Conservation (phyloP, 2,888 invertebrate species). For the Volucella zonaria region DNA sequence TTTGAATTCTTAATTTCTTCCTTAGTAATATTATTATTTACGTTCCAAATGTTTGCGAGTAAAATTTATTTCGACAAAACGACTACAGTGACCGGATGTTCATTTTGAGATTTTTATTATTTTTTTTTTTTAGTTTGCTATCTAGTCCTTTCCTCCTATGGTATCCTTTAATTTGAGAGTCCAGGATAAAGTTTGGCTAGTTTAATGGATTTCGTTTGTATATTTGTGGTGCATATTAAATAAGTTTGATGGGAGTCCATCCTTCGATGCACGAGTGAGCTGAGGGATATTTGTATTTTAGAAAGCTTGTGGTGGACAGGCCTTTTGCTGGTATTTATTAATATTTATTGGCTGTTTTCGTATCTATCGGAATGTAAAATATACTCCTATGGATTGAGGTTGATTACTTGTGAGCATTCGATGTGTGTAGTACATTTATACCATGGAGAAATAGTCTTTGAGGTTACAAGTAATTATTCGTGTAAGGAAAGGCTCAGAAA, state of each 20-base stretch:
- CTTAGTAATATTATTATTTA: slow-evolving; percentile 72
- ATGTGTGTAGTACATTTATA: too few relatives aligned
- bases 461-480: too few relatives aligned
- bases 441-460: too few relatives aligned
- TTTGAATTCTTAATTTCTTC: slow-evolving; percentile 71
- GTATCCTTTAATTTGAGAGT: slow-evolving; percentile 30
- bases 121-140: background rate
- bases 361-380: background rate
- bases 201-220: slow-evolving; percentile 65
- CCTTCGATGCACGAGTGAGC: slow-evolving; percentile 2
- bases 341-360: background rate
- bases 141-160: slow-evolving; percentile 10
- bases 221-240: slow-evolving; percentile 64
- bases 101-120: slow-evolving; percentile 32
- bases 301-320: background rate
- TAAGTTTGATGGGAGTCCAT: slow-evolving; percentile 44
- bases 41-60: slow-evolving; percentile 67
- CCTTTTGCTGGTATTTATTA: background rate
- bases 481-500: too few relatives aligned
- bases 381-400: too few relatives aligned
- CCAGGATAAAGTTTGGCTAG: slow-evolving; percentile 31
- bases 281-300: slow-evolving; percentile 12
- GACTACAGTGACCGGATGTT: slow-evolving; percentile 54
- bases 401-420: too few relatives aligned
- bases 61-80: slow-evolving; percentile 65